Conservation (phyloP, 2,888 invertebrate genomes). For the Acrobasis suavella region DNA sequence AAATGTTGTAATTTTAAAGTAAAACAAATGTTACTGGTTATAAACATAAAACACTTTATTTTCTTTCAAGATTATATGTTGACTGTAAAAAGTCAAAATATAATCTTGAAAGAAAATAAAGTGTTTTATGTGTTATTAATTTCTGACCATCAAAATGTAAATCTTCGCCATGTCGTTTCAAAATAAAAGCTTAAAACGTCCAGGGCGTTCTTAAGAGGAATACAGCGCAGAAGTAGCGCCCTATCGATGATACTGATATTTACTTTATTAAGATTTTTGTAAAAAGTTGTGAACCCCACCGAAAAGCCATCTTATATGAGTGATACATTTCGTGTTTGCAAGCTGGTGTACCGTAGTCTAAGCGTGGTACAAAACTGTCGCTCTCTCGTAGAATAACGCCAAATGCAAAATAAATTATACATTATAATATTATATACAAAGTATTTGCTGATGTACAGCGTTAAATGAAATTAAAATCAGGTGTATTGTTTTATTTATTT, state of each 20-base stretch:
- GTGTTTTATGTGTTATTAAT: too few relatives aligned
- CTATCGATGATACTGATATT: background rate
- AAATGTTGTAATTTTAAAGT: too few relatives aligned
- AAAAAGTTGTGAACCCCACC: slow-evolving; percentile 2
- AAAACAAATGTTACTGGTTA: too few relatives aligned
- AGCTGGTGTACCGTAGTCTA: slow-evolving; percentile 27
- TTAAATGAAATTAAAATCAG: slow-evolving; percentile 8
- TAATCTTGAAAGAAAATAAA: too few relatives aligned
- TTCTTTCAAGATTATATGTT: too few relatives aligned
- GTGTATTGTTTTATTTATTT: slow-evolving; percentile 2
- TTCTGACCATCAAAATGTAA: too few relatives aligned
- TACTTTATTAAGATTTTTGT: background rate
- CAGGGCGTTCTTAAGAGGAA: too few relatives aligned
- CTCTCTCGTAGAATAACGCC: slow-evolving; percentile 46
- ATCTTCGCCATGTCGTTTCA: too few relatives aligned
- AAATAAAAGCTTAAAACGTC: too few relatives aligned
- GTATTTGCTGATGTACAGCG: slow-evolving; percentile 32
- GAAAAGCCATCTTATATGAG: background rate
- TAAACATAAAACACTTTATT: too few relatives aligned
- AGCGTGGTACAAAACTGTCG: slow-evolving; percentile 27
- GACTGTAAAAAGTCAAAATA: too few relatives aligned
- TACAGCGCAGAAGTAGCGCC: too few relatives aligned
- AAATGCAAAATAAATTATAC: slow-evolving; percentile 34
- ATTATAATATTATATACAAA: slow-evolving; percentile 33
- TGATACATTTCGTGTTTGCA: slow-evolving; percentile 3